A percentile compares a stretch with the other conserved stretches of the same genome.
These are phyloP conservation scores for Myotis vivesi DNA, from an alignment of 2,797 vertebrate genomes.

Conservation along the genomic window DNA sequence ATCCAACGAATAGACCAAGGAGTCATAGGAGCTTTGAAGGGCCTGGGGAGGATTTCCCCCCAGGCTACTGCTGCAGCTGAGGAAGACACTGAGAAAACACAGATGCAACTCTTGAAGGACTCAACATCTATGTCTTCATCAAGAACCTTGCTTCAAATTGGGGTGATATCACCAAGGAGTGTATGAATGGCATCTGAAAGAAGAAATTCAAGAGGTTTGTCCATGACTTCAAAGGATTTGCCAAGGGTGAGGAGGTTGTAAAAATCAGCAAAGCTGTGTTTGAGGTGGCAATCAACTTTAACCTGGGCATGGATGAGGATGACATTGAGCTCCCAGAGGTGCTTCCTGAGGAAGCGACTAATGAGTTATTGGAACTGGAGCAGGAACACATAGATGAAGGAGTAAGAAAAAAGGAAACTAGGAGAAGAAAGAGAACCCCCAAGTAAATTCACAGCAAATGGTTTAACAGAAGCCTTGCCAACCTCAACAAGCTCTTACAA, in stretches of 20 bases:
- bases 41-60: not conserved
- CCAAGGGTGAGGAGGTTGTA: not conserved
- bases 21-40: not conserved
- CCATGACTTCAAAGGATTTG: not conserved
- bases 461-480: not conserved
- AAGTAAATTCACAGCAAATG: not conserved
- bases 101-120: not conserved
- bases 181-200: not conserved
- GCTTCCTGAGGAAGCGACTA: not conserved
- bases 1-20: not conserved
- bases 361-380: not conserved
- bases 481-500: not conserved
- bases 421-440: not conserved
- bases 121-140: not conserved
- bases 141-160: not conserved
- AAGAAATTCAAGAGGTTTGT: not conserved
- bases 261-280: not conserved
- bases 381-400: not conserved
- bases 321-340: not conserved
- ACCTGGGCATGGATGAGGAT: not conserved
- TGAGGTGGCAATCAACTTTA: not conserved
- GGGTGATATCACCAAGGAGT: not conserved
- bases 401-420: not conserved
- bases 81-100: not conserved
- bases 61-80: not conserved